Evolutionary conservation across 1,140 invertebrate genomes (phyloP).

Genomic region (Hormaphis cornu): DNA sequence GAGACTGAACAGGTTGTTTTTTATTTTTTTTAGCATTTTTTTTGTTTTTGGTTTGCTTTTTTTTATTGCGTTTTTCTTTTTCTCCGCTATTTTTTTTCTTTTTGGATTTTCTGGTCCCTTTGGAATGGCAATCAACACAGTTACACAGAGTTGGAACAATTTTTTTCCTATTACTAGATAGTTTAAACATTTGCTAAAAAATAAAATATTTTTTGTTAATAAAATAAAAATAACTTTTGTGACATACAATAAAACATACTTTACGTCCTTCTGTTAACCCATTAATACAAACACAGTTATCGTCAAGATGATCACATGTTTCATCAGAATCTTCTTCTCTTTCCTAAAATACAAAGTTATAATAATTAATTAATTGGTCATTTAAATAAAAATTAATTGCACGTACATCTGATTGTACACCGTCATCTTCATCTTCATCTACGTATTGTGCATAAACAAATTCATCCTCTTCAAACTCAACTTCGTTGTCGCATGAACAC

Average conservation of each 20-base stretch:
- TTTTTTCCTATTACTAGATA: constrained; percentile 4
- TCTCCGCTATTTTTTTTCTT: constrained; percentile 15
- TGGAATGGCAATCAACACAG: constrained; percentile 24
- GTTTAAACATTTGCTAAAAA: constrained; percentile 15
- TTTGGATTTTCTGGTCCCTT: constrained; percentile 20
- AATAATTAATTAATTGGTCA: constrained; percentile 36
- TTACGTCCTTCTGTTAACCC: constrained; percentile 8
- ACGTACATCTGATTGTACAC: constrained; percentile 18
- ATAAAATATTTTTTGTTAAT: neutral
- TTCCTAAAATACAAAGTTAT: constrained; percentile 35
- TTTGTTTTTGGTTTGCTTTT: constrained; percentile 9
- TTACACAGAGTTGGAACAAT: constrained; percentile 10
- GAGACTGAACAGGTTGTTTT: constrained; percentile 7
- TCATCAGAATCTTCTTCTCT: constrained; percentile 34
- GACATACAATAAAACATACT: constrained; percentile 36
- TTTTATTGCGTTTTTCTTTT: constrained; percentile 23
- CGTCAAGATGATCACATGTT: constrained; percentile 28
- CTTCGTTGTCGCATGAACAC: constrained; percentile 4
- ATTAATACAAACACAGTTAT: constrained; percentile 27
- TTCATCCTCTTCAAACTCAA: constrained; percentile 6
- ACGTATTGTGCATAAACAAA: constrained; percentile 4
- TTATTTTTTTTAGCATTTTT: constrained; percentile 25
- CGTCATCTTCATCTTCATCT: constrained; percentile 9
- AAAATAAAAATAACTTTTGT: neutral
- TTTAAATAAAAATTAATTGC: neutral